Percentiles rank a stretch among this genome's conserved stretches.
Conservation (phyloP, 92 coral and sea anemone genomes). For the Paramuricea clavata region DNA sequence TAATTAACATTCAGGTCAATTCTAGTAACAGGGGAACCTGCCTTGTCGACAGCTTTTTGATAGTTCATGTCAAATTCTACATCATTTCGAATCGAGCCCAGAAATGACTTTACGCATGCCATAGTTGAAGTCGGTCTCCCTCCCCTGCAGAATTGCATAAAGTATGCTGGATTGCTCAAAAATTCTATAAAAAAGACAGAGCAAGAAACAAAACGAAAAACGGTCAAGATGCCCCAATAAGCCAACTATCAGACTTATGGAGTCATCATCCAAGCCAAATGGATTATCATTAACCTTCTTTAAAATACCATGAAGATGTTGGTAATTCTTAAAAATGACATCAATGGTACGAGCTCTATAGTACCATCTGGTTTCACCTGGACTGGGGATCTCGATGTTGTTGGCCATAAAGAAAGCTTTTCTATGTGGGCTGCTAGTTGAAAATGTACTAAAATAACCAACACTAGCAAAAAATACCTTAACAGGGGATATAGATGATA, state of each 20-base stretch:
- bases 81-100: too few species aligned
- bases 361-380: conserved; percentile 6
- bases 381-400: not conserved
- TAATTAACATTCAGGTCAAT: too few species aligned
- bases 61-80: too few species aligned
- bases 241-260: not conserved
- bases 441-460: not conserved
- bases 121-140: too few species aligned
- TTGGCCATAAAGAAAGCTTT: not conserved
- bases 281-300: not conserved
- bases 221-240: not conserved
- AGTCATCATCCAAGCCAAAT: not conserved
- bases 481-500: not conserved
- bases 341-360: not conserved
- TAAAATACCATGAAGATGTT: not conserved
- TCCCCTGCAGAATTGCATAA: not conserved
- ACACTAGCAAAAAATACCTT: not conserved
- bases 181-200: not conserved
- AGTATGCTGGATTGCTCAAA: not conserved
- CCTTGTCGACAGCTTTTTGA: too few species aligned
- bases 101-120: too few species aligned
- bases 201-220: not conserved
- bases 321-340: not conserved
- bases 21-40: too few species aligned
- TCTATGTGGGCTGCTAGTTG: not conserved